Evolutionary conservation across 2,113 vertebrate genomes (phyloP).

Genomic region (Petroica traversi): DNA sequence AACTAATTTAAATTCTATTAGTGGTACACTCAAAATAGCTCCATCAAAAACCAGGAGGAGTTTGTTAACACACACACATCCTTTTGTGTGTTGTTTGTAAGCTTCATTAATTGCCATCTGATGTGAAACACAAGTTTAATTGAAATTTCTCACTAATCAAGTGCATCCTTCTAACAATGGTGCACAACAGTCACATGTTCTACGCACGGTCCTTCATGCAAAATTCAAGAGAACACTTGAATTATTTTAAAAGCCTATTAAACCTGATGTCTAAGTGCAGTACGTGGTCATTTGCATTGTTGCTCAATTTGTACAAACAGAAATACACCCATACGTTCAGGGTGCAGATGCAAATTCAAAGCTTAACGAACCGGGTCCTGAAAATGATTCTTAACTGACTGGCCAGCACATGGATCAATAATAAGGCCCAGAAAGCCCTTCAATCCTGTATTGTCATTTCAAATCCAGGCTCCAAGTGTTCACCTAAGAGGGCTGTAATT

Average conservation of each 20-base stretch:
- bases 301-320: neutral
- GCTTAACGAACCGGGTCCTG: conserved; percentile 24
- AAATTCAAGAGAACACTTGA: neutral
- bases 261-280: neutral
- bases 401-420: neutral
- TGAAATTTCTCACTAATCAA: neutral
- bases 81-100: neutral
- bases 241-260: neutral
- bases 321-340: neutral
- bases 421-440: neutral
- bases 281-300: neutral
- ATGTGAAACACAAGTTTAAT: neutral
- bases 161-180: neutral
- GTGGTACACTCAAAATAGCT: neutral
- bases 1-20: neutral
- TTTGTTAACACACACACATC: neutral
- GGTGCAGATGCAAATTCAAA: conserved; percentile 33
- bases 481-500: conserved; percentile 47
- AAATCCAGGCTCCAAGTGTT: conserved; percentile 8
- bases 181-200: neutral
- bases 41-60: neutral
- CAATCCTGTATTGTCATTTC: conserved; percentile 46
- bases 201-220: neutral
- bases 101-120: neutral
- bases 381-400: conserved; percentile 36